Evolutionary conservation across 2,888 invertebrate genomes (phyloP).

Genomic region (Gisinianus flammeolus): DNA sequence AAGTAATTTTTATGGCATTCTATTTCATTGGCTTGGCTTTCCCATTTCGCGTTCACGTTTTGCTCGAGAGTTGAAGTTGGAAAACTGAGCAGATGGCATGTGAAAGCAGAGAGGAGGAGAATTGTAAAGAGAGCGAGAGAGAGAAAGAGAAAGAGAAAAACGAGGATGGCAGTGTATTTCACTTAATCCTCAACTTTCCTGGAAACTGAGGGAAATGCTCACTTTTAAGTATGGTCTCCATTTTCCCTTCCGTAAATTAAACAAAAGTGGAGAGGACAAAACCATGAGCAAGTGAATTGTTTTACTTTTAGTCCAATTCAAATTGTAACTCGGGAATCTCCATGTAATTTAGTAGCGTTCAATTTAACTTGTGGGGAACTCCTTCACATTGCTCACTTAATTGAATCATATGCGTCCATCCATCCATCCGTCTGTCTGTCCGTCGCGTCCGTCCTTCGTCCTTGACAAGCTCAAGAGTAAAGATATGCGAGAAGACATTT

Average conservation of each 20-base stretch:
- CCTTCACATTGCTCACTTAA: too few species aligned
- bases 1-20: conserved; percentile 9
- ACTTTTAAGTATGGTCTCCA: neutral
- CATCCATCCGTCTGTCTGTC: too few species aligned
- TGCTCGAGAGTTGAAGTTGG: too few species aligned
- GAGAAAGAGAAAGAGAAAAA: conserved; percentile 1
- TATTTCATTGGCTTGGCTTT: neutral
- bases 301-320: neutral
- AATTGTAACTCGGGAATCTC: neutral
- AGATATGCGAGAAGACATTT: too few species aligned
- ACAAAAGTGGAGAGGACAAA: neutral
- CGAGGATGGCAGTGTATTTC: neutral
- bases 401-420: too few species aligned
- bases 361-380: too few species aligned
- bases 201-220: neutral
- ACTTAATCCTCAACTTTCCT: neutral
- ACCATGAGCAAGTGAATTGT: neutral
- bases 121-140: too few species aligned
- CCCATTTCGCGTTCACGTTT: neutral
- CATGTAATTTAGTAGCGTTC: too few species aligned
- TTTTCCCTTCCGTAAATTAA: neutral
- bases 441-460: too few species aligned
- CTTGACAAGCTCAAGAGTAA: too few species aligned
- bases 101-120: too few species aligned
- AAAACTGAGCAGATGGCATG: too few species aligned